phyloP scores from a whole-genome alignment of 2,797 vertebrate genomes.

The Threskiornis aethiopicus region DNA sequence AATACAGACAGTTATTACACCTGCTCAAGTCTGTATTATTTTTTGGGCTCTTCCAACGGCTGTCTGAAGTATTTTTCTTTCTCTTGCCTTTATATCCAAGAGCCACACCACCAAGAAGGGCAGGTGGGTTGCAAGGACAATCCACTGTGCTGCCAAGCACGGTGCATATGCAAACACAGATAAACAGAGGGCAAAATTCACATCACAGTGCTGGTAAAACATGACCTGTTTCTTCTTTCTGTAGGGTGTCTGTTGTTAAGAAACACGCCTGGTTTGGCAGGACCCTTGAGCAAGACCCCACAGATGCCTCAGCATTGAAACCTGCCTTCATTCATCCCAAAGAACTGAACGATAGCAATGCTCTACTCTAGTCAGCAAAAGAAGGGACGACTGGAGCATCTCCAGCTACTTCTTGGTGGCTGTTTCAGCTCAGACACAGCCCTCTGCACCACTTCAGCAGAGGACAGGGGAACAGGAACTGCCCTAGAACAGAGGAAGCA shows the following conservation, averaged over 20 bases:
- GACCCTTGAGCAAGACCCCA: neutral
- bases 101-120: neutral
- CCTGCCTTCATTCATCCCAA: neutral
- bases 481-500: neutral
- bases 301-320: neutral
- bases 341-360: neutral
- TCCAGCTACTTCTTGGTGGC: neutral
- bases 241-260: neutral
- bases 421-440: neutral
- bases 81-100: neutral
- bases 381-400: neutral
- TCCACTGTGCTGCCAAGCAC: neutral
- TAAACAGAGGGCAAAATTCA: constrained; percentile 1
- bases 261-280: neutral
- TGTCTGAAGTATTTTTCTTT: neutral
- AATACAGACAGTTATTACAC: neutral
- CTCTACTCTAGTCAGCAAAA: neutral
- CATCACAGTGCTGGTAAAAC: neutral
- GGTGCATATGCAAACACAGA: neutral
- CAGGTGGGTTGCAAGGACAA: neutral
- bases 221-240: neutral
- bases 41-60: neutral
- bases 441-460: neutral
- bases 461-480: neutral
- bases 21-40: neutral